Evolutionary conservation across 2,797 vertebrate genomes (phyloP).

Genomic region (Rhinichthys osculus): DNA sequence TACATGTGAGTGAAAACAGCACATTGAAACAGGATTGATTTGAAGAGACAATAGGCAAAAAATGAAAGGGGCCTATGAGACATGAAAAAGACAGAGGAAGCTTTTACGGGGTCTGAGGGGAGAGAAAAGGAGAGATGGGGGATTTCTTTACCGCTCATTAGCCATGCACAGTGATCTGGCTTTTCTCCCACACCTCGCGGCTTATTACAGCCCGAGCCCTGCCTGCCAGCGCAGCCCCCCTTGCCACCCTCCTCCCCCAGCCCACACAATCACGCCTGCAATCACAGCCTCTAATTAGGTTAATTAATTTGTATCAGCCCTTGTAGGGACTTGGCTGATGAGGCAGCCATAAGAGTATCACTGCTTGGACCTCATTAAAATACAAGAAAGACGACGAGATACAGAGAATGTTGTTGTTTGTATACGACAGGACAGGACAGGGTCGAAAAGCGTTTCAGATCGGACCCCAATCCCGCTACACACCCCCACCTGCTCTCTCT

Average conservation of each 20-base stretch:
- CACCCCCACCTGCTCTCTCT: slow-evolving; percentile 55
- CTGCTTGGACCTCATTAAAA: slow-evolving; percentile 75
- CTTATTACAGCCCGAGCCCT: slow-evolving; percentile 93
- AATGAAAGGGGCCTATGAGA: slow-evolving; percentile 28
- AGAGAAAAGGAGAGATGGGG: slow-evolving; percentile 54
- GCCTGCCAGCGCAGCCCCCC: slow-evolving; percentile 90
- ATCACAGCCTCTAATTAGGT: slow-evolving; percentile 99
- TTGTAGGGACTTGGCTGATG: slow-evolving; percentile 99
- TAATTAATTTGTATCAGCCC: slow-evolving; percentile 99
- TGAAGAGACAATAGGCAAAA: slow-evolving; percentile 31
- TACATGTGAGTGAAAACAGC: slow-evolving; percentile 10
- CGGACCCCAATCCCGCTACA: slow-evolving; percentile 47
- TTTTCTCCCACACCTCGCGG: slow-evolving; percentile 93
- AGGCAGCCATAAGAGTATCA: slow-evolving; percentile 94
- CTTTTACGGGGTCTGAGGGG: slow-evolving; percentile 25
- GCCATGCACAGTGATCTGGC: slow-evolving; percentile 94
- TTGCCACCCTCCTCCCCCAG: slow-evolving; percentile 59
- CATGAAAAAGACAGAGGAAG: slow-evolving; percentile 16
- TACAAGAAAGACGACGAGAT: slow-evolving; percentile 36
- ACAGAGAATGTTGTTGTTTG: slow-evolving; percentile 40
- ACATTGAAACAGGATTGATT: slow-evolving; percentile 18
- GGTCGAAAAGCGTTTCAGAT: slow-evolving; percentile 70
- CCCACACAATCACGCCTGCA: slow-evolving; percentile 96
- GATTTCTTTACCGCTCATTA: slow-evolving; percentile 81
- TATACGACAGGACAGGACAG: slow-evolving; percentile 65